Percentiles rank a stretch among this genome's conserved stretches.
Evolutionary conservation across 2,797 vertebrate species (phyloP).

Genomic region (Notolabrus celidotus): DNA sequence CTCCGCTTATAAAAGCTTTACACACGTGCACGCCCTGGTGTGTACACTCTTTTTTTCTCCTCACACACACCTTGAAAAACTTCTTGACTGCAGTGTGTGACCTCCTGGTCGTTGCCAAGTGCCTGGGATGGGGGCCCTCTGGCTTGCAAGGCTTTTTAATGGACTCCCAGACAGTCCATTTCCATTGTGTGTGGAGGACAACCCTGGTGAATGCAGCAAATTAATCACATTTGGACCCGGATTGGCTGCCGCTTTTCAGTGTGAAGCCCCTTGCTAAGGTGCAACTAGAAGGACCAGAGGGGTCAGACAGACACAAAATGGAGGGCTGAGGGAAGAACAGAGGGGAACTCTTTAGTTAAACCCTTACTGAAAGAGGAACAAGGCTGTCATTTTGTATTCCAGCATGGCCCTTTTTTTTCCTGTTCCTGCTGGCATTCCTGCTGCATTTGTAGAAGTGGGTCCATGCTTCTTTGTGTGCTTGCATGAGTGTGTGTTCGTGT

Average conservation of each 20-base stretch:
- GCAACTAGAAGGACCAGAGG: slow-evolving; percentile 81
- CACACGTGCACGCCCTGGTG: background rate
- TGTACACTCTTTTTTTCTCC: slow-evolving; percentile 3
- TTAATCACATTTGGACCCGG: slow-evolving; percentile 91
- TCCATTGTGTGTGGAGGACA: slow-evolving; percentile 87
- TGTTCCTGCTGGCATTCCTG: slow-evolving; percentile 84
- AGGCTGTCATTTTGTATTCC: slow-evolving; percentile 85
- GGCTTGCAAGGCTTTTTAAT: slow-evolving; percentile 88
- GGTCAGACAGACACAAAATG: slow-evolving; percentile 81
- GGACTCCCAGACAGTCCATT: slow-evolving; percentile 90
- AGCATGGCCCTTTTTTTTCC: slow-evolving; percentile 46
- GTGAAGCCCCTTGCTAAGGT: slow-evolving; percentile 85
- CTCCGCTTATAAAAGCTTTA: slow-evolving; percentile 41
- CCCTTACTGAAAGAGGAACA: slow-evolving; percentile 87
- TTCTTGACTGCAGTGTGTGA: slow-evolving; percentile 75
- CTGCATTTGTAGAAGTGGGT: slow-evolving; percentile 76
- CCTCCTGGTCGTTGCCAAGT: slow-evolving; percentile 78
- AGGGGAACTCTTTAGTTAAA: slow-evolving; percentile 83
- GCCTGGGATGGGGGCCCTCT: slow-evolving; percentile 74
- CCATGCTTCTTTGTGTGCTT: slow-evolving; percentile 52
- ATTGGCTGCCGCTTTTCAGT: slow-evolving; percentile 87
- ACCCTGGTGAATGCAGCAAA: slow-evolving; percentile 89
- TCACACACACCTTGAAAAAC: slow-evolving; percentile 59
- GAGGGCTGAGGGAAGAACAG: slow-evolving; percentile 64
- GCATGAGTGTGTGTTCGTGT: slow-evolving; percentile 52